Base-by-base conservation (phyloP, 2,797 vertebrate species). In the Scyliorhinus canicula region DNA sequence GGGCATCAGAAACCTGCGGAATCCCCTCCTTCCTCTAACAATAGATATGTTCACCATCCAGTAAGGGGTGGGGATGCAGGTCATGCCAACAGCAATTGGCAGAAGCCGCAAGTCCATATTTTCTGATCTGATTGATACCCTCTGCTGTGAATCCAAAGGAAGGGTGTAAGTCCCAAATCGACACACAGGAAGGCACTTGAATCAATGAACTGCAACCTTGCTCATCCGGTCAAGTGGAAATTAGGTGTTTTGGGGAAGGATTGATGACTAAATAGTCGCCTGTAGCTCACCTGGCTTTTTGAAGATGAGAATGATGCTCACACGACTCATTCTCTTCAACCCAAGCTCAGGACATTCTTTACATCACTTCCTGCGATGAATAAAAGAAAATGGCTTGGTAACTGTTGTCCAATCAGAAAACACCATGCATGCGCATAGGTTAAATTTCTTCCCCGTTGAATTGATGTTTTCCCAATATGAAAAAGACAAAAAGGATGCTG, bases 331-430 rank as follows among this genome's bases (percentile, higher is more conserved):
- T 90, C 86, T 90, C 63, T 88, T 88, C 57, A 67, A 57, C 52
- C 86, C 55, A 57, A 65, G 63, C 90, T 67, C 63, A 93, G 90
- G 90, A 47, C 90, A 47, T 67, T 65, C 60, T 93, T 93, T 67
- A 63, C 90, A 93, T 67, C 90, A 67, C 90, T 93, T 93, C 57
- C 90, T 93, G 90, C 12, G 60, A 40, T 67, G 63, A 28, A 67
- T n/a, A 35, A 19, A 88, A 35, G 67, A 19, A 67, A 93, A 65
- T 65, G 2, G 40, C 60, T 28, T 44, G 40, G 63, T 93, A 93
- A 93, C 90, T 60, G 16, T n/a, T 90, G 86, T n/a, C 86, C 86
- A 60, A 60, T 90, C 60, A 93, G 28, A 93, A 44, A 40, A 65
- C 1, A 67, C 55, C 26, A 93, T 47, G 63, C 63, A 44, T 26